Evolutionary conservation across 1,140 invertebrate species (phyloP).

Genomic region (Geopemphigus sp.): DNA sequence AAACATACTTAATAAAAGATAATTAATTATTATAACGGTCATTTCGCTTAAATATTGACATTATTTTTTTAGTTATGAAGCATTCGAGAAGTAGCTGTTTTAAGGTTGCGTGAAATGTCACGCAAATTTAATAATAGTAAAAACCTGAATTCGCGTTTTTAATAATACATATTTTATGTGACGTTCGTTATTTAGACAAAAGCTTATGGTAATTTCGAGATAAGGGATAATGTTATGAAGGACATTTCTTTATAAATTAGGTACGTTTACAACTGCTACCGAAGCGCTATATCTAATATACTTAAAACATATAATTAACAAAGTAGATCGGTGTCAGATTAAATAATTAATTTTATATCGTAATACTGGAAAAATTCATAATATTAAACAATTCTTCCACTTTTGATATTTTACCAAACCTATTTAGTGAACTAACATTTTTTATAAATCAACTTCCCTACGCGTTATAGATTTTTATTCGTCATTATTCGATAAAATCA

Average conservation of each 20-base stretch:
- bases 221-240: neutral
- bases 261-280: neutral
- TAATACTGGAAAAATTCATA: neutral
- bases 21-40: neutral
- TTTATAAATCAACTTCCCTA: neutral
- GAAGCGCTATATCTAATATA: neutral
- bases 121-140: neutral
- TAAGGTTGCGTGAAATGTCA: neutral
- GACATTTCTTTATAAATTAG: slow-evolving; percentile 9
- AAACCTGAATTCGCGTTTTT: slow-evolving; percentile 20
- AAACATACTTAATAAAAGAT: neutral
- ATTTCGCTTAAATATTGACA: neutral
- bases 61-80: slow-evolving; percentile 2
- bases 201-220: slow-evolving; percentile 20
- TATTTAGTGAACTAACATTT: neutral
- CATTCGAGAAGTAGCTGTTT: slow-evolving; percentile 2
- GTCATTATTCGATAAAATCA: neutral
- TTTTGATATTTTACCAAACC: neutral
- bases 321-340: slow-evolving; percentile 11
- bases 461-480: neutral
- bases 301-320: neutral
- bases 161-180: slow-evolving; percentile 10
- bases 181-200: slow-evolving; percentile 23
- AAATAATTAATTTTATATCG: slow-evolving; percentile 1
- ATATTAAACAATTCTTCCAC: neutral